Conservation (phyloP, 2,888 invertebrate genomes). For the Hirtodrosophila cameraria region DNA sequence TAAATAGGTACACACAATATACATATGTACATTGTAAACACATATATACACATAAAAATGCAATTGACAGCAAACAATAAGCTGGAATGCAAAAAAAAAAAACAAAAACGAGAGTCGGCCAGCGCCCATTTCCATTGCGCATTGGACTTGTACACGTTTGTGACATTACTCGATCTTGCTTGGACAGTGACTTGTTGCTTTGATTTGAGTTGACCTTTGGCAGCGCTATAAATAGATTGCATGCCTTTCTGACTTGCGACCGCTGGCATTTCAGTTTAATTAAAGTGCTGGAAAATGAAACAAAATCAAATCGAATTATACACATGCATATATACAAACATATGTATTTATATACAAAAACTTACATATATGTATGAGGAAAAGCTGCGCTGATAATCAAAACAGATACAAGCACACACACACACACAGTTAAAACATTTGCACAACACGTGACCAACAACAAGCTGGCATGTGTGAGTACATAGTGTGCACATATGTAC, state of each 20-base stretch:
- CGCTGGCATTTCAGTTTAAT: constrained; percentile 63
- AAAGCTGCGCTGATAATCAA: constrained; percentile 27
- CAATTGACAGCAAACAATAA: constrained; percentile 17
- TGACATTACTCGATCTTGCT: constrained; percentile 62
- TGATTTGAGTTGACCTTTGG: constrained; percentile 63
- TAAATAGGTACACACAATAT: neutral
- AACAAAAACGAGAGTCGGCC: constrained; percentile 27
- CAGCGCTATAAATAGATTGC: constrained; percentile 62
- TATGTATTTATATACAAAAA: neutral
- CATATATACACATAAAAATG: neutral
- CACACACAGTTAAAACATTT: constrained; percentile 59
- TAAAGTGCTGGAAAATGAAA: constrained; percentile 62
- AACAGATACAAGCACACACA: constrained; percentile 7
- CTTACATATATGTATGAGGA: constrained; percentile 8
- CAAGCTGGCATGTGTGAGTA: constrained; percentile 55
- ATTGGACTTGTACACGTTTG: constrained; percentile 59
- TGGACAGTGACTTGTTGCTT: constrained; percentile 54
- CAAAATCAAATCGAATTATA: constrained; percentile 28
- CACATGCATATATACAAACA: neutral
- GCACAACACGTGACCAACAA: constrained; percentile 80
- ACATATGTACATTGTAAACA: neutral
- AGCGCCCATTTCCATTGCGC: constrained; percentile 53
- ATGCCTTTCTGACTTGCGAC: constrained; percentile 25
- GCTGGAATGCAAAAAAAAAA: constrained; percentile 46
- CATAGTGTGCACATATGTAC: neutral